A percentile compares a stretch with the other conserved stretches of the same genome.
Conservation (phyloP, 1,140 invertebrate genomes). For the Triops cancriformis region DNA sequence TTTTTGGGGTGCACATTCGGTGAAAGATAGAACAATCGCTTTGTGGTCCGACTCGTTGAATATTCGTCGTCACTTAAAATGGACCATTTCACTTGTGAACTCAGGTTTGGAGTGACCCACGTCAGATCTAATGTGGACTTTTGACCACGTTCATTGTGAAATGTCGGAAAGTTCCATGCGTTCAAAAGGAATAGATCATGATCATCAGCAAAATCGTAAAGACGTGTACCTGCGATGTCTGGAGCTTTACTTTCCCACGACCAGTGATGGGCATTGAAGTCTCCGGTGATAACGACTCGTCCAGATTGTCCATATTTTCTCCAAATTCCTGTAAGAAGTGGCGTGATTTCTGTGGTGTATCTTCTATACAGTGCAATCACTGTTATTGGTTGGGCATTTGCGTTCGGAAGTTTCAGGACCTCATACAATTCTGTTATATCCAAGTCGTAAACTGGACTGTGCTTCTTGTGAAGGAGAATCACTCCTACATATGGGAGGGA, state of each 20-base stretch:
- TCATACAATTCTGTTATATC: not conserved
- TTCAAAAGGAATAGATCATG: not conserved
- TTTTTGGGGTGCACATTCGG: not conserved
- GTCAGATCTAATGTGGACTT: no score
- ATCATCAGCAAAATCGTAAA: not conserved
- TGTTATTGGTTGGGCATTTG: not conserved
- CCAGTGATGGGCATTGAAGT: conserved; percentile 19
- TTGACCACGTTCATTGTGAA: no score
- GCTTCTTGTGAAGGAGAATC: not conserved
- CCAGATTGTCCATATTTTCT: no score
- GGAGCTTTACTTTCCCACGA: not conserved
- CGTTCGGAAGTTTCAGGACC: not conserved
- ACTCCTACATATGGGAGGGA: not conserved
- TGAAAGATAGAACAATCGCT: not conserved
- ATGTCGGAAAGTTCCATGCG: not conserved
- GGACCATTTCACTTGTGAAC: no score
- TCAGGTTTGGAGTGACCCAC: no score
- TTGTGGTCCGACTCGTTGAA: not conserved
- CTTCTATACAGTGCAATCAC: no score
- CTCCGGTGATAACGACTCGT: not conserved
- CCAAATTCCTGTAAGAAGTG: no score
- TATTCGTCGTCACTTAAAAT: not conserved
- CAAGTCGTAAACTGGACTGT: not conserved
- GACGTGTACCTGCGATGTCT: not conserved
- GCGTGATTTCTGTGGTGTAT: no score